Evolutionary conservation across 2,797 vertebrate genomes (phyloP), one percentile per base, ranked within the genome.

Genomic region (Lepilemur septentrionalis): DNA sequence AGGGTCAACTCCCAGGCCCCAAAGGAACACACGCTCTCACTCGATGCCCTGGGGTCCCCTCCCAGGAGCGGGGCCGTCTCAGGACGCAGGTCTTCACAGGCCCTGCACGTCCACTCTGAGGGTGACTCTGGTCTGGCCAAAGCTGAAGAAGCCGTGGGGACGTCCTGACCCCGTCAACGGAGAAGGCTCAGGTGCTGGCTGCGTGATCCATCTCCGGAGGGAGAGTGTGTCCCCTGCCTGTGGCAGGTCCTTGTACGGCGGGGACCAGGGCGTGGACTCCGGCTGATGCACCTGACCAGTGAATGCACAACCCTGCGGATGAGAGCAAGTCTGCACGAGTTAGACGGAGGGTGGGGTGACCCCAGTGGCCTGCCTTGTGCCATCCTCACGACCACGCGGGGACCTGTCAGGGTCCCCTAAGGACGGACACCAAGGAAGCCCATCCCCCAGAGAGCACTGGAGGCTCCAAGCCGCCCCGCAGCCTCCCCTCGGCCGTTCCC

Each of bases 291-390:
- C 25, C 20, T 65, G 79, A 70, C 38, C 22, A 13, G 2, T 43
- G 46, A n/a, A 35, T 0, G 0, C 14, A 2, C 7, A 9, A 69
- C 5, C 67, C 48, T 32, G 1, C 12, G 23, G 65, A 30, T 2
- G 7, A 46, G 46, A 8, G 61, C 13, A 20, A 17, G 10, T 32
- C 41, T 76, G 32, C 20, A 2, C 4, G 22, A 38, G 80, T 35
- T 4, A 0, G 4, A 13, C 2, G 10, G 22, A 57, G 75, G 28
- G 65, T 1, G 17, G 65, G 2, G 28, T 1, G 32, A 22, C 38
- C 65, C 18, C 9, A 0, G 57, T 73, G 41, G 67, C 7, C n/a
- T 15, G 75, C 65, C 67, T 23, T 23, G 43, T 76, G 52, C 55
- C 6, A 2, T 65, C 15, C 10, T 61, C 22, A 25, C 0, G 10